These are phyloP conservation scores for Maccullochella peelii DNA, from an alignment of 2,113 vertebrate species.

Conservation along the genomic window DNA sequence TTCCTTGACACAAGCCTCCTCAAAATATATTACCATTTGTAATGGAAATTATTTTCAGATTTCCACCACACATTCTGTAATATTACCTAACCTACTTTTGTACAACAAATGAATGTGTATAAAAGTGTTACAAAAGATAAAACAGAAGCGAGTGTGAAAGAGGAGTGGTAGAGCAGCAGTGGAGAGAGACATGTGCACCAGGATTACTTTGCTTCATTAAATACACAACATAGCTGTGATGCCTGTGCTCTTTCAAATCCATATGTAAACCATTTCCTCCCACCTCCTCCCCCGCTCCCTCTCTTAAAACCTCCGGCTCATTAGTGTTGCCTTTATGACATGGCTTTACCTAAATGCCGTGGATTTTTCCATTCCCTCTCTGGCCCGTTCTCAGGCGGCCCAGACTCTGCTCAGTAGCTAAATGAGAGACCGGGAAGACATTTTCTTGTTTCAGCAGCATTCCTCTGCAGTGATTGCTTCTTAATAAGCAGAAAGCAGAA, in stretches of 20 bases:
- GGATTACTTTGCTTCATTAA: conserved; percentile 69
- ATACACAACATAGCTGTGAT: conserved; percentile 74
- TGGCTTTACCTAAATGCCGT: conserved; percentile 81
- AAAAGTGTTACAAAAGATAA: not conserved
- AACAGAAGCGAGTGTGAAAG: conserved; percentile 16
- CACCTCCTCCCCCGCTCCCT: conserved; percentile 48
- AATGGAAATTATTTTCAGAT: too few relatives aligned
- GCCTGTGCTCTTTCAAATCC: conserved; percentile 81
- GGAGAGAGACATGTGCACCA: conserved; percentile 35
- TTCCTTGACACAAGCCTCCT: not conserved
- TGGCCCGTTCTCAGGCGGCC: conserved; percentile 57
- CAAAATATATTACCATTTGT: not conserved
- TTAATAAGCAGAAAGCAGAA: not conserved
- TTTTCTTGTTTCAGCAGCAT: conserved; percentile 50
- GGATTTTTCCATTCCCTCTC: conserved; percentile 82
- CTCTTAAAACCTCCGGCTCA: conserved; percentile 80
- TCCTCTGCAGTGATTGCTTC: conserved; percentile 21
- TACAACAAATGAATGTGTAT: not conserved
- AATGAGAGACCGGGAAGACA: conserved; percentile 16
- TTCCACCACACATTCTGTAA: too few relatives aligned
- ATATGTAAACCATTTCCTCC: conserved; percentile 82
- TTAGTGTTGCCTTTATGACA: conserved; percentile 84
- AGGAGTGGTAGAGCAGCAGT: conserved; percentile 10
- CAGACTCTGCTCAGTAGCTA: conserved; percentile 43
- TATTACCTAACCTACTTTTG: not conserved